These are phyloP conservation scores for Parotocinclus haroldoi DNA, from an alignment of 2,797 vertebrate genomes.

Conservation along the genomic window DNA sequence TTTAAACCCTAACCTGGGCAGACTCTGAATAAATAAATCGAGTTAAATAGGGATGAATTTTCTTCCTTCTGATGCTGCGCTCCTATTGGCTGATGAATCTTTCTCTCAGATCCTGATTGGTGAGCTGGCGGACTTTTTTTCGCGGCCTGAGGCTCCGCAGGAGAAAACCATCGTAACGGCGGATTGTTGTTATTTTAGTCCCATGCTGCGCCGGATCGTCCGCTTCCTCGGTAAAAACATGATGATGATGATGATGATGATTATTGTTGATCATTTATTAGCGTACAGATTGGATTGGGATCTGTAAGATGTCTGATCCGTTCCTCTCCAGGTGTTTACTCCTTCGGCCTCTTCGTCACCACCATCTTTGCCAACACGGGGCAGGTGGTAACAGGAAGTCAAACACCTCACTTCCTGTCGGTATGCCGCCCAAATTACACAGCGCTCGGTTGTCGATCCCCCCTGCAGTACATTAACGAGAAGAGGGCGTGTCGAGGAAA, in stretches of 20 bases:
- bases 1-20: too few relatives aligned
- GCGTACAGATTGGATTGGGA: too few relatives aligned
- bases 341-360: constrained; percentile 88
- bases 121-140: constrained; percentile 81
- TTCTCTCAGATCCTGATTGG: constrained; percentile 80
- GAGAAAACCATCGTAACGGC: constrained; percentile 87
- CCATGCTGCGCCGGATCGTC: constrained; percentile 83
- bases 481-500: constrained; percentile 77
- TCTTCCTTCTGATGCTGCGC: not conserved
- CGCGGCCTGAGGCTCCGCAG: constrained; percentile 70
- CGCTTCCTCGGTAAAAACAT: constrained; percentile 79
- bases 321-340: constrained; percentile 77
- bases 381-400: constrained; percentile 91
- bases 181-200: constrained; percentile 89
- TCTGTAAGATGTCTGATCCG: too few relatives aligned
- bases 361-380: constrained; percentile 90
- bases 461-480: constrained; percentile 80
- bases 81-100: not conserved
- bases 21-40: too few relatives aligned
- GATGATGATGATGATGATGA: too few relatives aligned
- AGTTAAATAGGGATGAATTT: too few relatives aligned
- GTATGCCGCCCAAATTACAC: constrained; percentile 91
- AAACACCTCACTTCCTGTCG: constrained; percentile 86
- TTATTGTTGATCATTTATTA: too few relatives aligned
- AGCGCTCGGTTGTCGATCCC: constrained; percentile 81